A percentile compares a stretch with the other conserved stretches of the same genome.
These are phyloP conservation scores for Cyrtonyx montezumae DNA, from an alignment of 2,113 vertebrate genomes.

Conservation along the genomic window DNA sequence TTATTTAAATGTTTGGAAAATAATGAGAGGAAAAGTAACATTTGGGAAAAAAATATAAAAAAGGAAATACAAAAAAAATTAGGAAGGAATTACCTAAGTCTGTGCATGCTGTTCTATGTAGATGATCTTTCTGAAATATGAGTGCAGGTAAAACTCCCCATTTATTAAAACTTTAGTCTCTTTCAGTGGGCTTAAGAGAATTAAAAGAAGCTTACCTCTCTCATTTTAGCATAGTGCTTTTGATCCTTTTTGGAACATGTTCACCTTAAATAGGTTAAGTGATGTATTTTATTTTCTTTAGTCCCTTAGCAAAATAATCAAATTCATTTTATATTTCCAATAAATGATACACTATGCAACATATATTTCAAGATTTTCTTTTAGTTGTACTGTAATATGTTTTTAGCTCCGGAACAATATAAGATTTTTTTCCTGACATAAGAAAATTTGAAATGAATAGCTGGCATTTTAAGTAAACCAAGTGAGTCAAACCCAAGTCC, in stretches of 20 bases:
- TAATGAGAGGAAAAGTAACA: neutral
- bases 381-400: neutral
- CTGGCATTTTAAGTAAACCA: neutral
- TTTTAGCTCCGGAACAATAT: neutral
- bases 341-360: accelerated
- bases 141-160: neutral
- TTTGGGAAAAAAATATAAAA: neutral
- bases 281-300: neutral
- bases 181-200: neutral
- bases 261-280: neutral
- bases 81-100: neutral
- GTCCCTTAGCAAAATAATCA: neutral
- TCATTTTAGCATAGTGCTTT: neutral
- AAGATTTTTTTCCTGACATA: neutral
- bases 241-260: neutral
- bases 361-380: neutral
- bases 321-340: neutral
- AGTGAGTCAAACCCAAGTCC: neutral
- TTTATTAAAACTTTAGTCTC: neutral
- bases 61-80: neutral
- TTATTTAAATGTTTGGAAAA: neutral
- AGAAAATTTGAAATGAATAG: neutral
- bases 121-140: neutral
- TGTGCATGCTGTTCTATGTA: neutral
- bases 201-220: neutral